Evolutionary conservation across 2,888 invertebrate genomes (phyloP).

Genomic region (Caenorhabditis sp.): DNA sequence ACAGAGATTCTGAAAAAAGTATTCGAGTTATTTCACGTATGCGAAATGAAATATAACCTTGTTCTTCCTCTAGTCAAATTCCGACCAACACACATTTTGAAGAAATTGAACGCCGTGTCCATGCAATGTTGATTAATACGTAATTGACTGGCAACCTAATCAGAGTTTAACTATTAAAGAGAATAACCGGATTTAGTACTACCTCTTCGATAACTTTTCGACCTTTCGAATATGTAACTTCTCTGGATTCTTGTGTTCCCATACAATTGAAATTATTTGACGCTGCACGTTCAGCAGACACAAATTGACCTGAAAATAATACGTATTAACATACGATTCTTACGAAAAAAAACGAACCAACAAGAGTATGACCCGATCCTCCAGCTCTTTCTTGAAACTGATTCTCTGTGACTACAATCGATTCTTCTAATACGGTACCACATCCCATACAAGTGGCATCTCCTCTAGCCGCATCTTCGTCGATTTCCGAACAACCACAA

Average conservation of each 20-base stretch:
- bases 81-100: slow-evolving; percentile 77
- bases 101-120: slow-evolving; percentile 91
- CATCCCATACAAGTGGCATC: slow-evolving; percentile 95
- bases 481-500: slow-evolving; percentile 81
- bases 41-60: slow-evolving; percentile 73
- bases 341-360: slow-evolving; percentile 48
- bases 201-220: slow-evolving; percentile 66
- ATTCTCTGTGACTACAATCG: slow-evolving; percentile 92
- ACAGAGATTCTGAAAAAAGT: slow-evolving; percentile 79
- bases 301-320: slow-evolving; percentile 40
- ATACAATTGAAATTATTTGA: slow-evolving; percentile 51
- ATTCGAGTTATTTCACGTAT: background rate
- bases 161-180: no score
- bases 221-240: slow-evolving; percentile 87
- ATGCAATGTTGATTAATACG: slow-evolving; percentile 87
- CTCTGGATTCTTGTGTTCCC: slow-evolving; percentile 82
- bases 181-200: no score
- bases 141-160: slow-evolving; percentile 80
- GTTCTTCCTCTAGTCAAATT: slow-evolving; percentile 85
- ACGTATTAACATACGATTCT: background rate
- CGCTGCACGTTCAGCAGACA: slow-evolving; percentile 42
- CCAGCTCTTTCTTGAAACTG: slow-evolving; percentile 84
- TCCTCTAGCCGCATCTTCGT: slow-evolving; percentile 88
- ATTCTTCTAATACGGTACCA: slow-evolving; percentile 93
- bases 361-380: slow-evolving; percentile 78